Conservation (phyloP, 1,140 invertebrate genomes). For the Pararge aegeria region DNA sequence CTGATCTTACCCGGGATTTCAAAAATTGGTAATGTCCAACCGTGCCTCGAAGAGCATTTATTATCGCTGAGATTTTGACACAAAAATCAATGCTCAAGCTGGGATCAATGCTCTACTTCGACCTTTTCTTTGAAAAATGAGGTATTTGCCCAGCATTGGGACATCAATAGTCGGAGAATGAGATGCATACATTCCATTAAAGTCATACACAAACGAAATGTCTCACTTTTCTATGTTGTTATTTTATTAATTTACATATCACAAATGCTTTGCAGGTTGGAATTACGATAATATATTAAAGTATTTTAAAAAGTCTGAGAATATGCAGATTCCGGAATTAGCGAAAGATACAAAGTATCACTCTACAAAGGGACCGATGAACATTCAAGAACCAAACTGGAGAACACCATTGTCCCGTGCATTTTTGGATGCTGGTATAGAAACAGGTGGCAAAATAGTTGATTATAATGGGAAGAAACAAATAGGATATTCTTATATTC, state of each 20-base stretch:
- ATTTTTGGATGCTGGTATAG: constrained; percentile 86
- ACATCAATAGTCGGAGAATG: too few relatives aligned
- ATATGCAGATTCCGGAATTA: constrained; percentile 49
- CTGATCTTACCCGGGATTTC: too few relatives aligned
- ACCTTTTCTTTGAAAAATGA: too few relatives aligned
- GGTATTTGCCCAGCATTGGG: too few relatives aligned
- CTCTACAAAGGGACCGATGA: constrained; percentile 77
- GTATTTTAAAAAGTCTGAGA: constrained; percentile 89
- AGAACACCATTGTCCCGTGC: constrained; percentile 82
- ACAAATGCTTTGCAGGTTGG: constrained; percentile 43
- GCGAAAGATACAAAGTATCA: constrained; percentile 62
- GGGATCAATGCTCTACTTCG: too few relatives aligned
- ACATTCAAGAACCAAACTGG: constrained; percentile 82
- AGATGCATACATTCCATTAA: too few relatives aligned
- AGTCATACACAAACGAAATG: too few relatives aligned
- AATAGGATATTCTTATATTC: constrained; percentile 74
- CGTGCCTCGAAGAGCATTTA: too few relatives aligned
- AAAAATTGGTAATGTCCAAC: too few relatives aligned
- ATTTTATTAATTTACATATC: constrained; percentile 1
- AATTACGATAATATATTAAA: constrained; percentile 85
- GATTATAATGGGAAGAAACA: constrained; percentile 80
- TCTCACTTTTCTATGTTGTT: too few relatives aligned
- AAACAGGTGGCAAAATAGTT: constrained; percentile 84
- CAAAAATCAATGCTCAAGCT: too few relatives aligned
- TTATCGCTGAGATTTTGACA: too few relatives aligned